Percentiles rank a stretch among this genome's conserved stretches.
Conservation (phyloP, 2,113 vertebrate species). For the Siphamia tubifer region DNA sequence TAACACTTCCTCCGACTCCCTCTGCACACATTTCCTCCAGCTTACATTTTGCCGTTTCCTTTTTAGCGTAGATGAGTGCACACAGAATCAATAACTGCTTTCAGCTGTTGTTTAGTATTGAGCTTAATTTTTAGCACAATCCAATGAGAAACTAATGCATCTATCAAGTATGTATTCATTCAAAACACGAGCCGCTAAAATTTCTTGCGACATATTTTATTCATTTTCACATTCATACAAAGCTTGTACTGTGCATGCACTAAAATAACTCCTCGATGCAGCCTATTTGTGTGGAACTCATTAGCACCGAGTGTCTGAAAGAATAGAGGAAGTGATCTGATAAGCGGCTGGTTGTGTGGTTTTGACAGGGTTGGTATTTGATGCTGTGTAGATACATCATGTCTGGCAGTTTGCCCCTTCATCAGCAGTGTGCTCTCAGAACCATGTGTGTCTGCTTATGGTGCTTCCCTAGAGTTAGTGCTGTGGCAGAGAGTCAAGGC, state of each 20-base stretch:
- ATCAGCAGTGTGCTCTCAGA: slow-evolving; percentile 8
- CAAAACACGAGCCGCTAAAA: not conserved
- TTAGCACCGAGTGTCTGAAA: not conserved
- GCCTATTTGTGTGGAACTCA: not conserved
- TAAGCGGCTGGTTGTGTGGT: not conserved
- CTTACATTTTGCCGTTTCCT: not conserved
- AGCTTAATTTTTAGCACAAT: slow-evolving; percentile 17
- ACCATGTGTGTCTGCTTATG: not conserved
- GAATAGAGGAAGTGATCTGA: not conserved
- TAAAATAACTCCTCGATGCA: not conserved
- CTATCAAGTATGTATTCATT: not conserved
- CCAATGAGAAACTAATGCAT: slow-evolving; percentile 4
- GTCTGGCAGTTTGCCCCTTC: not conserved
- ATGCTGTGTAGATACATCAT: slow-evolving; percentile 12
- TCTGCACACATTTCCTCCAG: not conserved
- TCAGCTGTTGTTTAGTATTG: slow-evolving; percentile 7
- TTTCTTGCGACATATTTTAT: not conserved
- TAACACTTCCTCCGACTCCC: not conserved
- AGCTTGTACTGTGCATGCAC: not conserved
- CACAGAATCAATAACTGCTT: slow-evolving; percentile 25
- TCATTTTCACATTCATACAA: not conserved
- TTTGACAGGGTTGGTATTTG: slow-evolving; percentile 28
- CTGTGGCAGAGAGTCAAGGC: slow-evolving; percentile 8
- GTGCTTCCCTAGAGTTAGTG: not conserved
- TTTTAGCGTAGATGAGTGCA: not conserved